Conservation (phyloP, 2,113 vertebrate genomes). For the Petrocephalus microphthalmus region DNA sequence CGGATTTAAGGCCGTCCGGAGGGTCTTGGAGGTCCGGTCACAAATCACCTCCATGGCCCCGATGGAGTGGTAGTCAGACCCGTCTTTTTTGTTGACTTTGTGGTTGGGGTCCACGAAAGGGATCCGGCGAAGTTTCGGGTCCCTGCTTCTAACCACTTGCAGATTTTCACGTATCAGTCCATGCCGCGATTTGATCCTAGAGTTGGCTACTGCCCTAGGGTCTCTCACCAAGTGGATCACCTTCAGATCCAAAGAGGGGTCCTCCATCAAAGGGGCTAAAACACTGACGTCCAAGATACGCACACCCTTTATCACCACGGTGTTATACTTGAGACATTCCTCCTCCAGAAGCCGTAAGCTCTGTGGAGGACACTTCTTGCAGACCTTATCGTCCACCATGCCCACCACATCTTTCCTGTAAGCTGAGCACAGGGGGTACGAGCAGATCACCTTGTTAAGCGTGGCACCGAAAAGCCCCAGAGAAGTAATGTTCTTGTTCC, state of each 20-base stretch:
- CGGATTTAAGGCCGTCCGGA: conserved; percentile 72
- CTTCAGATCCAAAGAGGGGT: conserved; percentile 71
- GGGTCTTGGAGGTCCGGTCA: conserved; percentile 83
- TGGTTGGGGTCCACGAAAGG: conserved; percentile 86
- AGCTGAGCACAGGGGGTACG: conserved; percentile 69
- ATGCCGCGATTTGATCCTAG: conserved; percentile 58
- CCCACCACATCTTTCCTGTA: conserved; percentile 72
- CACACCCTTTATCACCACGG: conserved; percentile 74
- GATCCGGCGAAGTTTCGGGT: conserved; percentile 85
- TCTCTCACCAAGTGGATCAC: conserved; percentile 77
- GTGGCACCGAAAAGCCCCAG: conserved; percentile 85
- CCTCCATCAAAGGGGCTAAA: conserved; percentile 65
- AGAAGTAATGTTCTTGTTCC: conserved; percentile 71
- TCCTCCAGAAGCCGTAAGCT: conserved; percentile 68
- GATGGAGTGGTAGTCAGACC: conserved; percentile 70
- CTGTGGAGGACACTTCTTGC: conserved; percentile 73
- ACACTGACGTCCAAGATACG: conserved; percentile 69
- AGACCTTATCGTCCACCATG: conserved; percentile 72
- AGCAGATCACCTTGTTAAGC: conserved; percentile 77
- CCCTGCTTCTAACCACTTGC: conserved; percentile 91
- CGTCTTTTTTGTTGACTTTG: conserved; percentile 56
- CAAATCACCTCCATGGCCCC: conserved; percentile 96
- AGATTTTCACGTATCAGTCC: conserved; percentile 87
- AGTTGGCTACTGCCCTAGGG: conserved; percentile 70
- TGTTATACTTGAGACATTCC: conserved; percentile 68